Evolutionary conservation across 2,797 vertebrate species (phyloP), one percentile per base, ranked within the genome.

Genomic region (Etheostoma perlongum): DNA sequence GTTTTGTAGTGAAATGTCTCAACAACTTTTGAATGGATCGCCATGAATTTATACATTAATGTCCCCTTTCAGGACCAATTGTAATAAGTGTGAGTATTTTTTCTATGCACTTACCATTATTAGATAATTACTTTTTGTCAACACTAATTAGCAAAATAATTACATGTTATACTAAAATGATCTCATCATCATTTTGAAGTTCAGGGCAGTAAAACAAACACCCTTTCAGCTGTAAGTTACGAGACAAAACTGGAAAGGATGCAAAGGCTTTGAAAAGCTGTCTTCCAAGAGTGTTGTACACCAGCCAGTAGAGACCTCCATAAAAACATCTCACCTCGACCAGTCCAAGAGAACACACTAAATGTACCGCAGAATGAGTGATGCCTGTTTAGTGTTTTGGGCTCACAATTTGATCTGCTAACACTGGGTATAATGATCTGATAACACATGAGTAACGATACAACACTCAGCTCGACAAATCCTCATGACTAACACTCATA

Each of bases 291-390:
- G 66, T 54, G 21, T 62, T 62, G 51, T 53, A 71, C 49, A 55
- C 4, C 44, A 64, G 46, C 36, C 59, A 49, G 51, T 44, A 51
- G 64, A 67, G 30, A 18, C 6, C 6, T 57, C 53, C 36, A 57
- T 49, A 48, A 75, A 60, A 74, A 46, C 53, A 63, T 70, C 47
- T 74, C 46, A 66, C 58, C 58, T 66, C 73, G 65, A 71, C 61
- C 36, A 27, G 61, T 13, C 44, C 30, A 58, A 40, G 36, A 40
- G 30, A 55, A 61, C 64, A 49, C 48, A 54, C 55, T 67, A 40
- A 48, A 57, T 25, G 53, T 19, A 14, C 48, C 10, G 16, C 57
- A 55, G 52, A 58, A 16, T 19, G 44, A 69, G 2, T 25, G 27
- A 73, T 6, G 63, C 6, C 10, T 33, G 10, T 63, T 54, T 48